Evolutionary conservation across 2,888 invertebrate genomes (phyloP).

Genomic region (Aplocera efformata): DNA sequence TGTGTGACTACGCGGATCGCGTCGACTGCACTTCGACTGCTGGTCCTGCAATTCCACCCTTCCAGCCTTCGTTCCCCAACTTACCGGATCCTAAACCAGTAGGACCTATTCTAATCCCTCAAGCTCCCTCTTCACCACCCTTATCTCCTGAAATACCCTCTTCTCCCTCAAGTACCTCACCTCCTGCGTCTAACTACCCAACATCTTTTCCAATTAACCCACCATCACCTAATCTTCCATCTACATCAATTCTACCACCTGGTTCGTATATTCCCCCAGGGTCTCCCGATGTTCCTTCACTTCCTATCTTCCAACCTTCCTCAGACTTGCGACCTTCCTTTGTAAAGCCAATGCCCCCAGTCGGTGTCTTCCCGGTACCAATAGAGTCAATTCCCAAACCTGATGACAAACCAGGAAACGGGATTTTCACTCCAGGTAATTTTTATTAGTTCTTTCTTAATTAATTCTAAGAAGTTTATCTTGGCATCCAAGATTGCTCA

Average conservation of each 20-base stretch:
- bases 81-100: constrained; percentile 12
- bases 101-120: constrained; percentile 14
- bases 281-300: constrained; percentile 9
- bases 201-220: background rate
- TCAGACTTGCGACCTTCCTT: constrained; percentile 13
- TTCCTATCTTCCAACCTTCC: constrained; percentile 18
- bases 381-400: constrained; percentile 7
- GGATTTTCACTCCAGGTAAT: constrained; percentile 21
- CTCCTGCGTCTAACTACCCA: constrained; percentile 4
- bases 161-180: background rate
- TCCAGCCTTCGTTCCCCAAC: constrained; percentile 14
- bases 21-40: constrained; percentile 72
- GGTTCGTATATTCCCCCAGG: constrained; percentile 6
- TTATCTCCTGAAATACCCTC: constrained; percentile 2
- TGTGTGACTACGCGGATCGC: constrained; percentile 82
- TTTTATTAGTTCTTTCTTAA: too few species aligned
- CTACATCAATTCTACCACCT: background rate
- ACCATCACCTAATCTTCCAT: constrained; percentile 5
- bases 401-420: constrained; percentile 16
- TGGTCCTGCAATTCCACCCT: constrained; percentile 10
- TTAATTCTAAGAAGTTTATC: too few species aligned
- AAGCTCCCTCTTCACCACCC: constrained; percentile 5
- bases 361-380: constrained; percentile 8
- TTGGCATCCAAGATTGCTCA: too few species aligned
- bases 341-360: constrained; percentile 23